phyloP scores from a whole-genome alignment of 2,888 invertebrate genomes.

The Perdita meconis region DNA sequence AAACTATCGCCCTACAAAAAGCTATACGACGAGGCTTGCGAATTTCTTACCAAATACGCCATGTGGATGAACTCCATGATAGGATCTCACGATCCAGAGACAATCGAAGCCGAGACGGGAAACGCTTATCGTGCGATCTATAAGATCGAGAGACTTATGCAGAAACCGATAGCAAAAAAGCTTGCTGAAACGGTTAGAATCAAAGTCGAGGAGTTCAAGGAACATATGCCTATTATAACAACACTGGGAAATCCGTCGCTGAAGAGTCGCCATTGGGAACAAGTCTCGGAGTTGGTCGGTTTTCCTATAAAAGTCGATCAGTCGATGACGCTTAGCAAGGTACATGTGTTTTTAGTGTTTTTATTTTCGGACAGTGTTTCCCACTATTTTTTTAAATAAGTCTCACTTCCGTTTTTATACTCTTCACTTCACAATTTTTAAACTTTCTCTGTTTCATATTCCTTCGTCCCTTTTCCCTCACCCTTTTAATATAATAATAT shows the following conservation, averaged over 20 bases:
- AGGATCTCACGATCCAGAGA: constrained; percentile 94
- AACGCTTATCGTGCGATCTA: constrained; percentile 90
- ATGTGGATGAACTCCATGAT: constrained; percentile 93
- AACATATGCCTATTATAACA: constrained; percentile 95
- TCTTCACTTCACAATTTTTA: no score
- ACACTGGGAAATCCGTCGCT: constrained; percentile 98
- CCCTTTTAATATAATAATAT: no score
- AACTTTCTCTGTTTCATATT: no score
- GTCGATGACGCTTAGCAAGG: constrained; percentile 92
- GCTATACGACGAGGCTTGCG: constrained; percentile 94
- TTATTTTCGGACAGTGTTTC: background rate
- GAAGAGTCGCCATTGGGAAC: constrained; percentile 96
- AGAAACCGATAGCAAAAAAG: constrained; percentile 89
- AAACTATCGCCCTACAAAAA: constrained; percentile 93
- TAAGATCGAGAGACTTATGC: constrained; percentile 94
- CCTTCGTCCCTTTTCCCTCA: no score
- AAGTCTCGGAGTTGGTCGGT: constrained; percentile 97
- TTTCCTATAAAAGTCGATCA: constrained; percentile 95
- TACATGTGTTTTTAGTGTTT: constrained; percentile 78
- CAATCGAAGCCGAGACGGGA: constrained; percentile 92
- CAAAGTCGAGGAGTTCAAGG: constrained; percentile 94
- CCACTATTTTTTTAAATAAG: background rate
- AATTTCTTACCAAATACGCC: constrained; percentile 92
- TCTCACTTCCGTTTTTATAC: background rate
- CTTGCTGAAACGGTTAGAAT: constrained; percentile 89